These are phyloP conservation scores for Ethmia dodecea DNA, from an alignment of 2,888 invertebrate genomes.

Conservation along the genomic window DNA sequence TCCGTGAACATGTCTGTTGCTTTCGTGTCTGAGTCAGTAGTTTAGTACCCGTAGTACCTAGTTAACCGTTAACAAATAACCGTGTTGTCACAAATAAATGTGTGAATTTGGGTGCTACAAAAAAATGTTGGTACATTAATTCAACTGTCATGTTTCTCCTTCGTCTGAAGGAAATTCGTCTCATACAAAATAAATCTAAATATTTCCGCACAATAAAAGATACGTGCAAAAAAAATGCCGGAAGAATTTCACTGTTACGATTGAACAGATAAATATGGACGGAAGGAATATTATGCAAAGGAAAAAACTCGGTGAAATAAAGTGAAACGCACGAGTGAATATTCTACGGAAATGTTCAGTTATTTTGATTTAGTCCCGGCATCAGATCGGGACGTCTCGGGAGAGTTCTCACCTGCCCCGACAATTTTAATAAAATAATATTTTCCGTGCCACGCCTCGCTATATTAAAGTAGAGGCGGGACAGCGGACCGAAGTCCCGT, in stretches of 20 bases:
- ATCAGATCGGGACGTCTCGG: slow-evolving; percentile 31
- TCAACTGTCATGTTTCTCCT: too few species aligned
- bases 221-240: too few species aligned
- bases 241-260: slow-evolving; percentile 41
- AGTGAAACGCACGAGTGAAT: slow-evolving; percentile 39
- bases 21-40: too few species aligned
- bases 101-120: too few species aligned
- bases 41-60: too few species aligned
- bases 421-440: slow-evolving; percentile 60
- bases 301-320: slow-evolving; percentile 27
- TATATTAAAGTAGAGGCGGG: slow-evolving; percentile 28
- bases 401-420: slow-evolving; percentile 42
- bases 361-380: slow-evolving; percentile 50
- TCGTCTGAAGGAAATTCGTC: too few species aligned
- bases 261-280: slow-evolving; percentile 55
- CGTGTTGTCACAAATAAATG: too few species aligned
- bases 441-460: slow-evolving; percentile 29
- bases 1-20: too few species aligned
- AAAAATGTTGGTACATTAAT: too few species aligned
- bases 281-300: slow-evolving; percentile 33
- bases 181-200: too few species aligned
- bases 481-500: slow-evolving; percentile 3
- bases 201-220: too few species aligned
- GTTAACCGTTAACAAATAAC: too few species aligned
- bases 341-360: slow-evolving; percentile 44